Percentiles rank a stretch among this genome's conserved stretches.
These are phyloP conservation scores for Sebastes cheni DNA, from an alignment of 2,797 vertebrate species.

Conservation along the genomic window DNA sequence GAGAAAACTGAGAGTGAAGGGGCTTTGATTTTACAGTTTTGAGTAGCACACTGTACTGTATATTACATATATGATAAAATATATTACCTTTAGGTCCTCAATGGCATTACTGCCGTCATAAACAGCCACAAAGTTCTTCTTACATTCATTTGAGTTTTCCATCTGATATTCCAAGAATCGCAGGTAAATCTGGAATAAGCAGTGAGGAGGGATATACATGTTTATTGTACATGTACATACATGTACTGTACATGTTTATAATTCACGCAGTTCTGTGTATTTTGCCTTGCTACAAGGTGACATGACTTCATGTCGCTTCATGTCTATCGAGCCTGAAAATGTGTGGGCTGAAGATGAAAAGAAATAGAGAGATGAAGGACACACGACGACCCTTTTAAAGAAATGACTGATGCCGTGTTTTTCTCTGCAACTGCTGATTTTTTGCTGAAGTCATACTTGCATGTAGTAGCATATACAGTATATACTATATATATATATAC, in stretches of 20 bases:
- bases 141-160: conserved; percentile 97
- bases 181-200: conserved; percentile 87
- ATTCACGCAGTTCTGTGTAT: neutral
- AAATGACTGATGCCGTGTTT: neutral
- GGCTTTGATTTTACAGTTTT: neutral
- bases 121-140: conserved; percentile 95
- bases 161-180: conserved; percentile 96
- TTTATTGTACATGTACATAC: neutral
- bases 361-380: neutral
- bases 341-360: neutral
- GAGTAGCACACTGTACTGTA: neutral
- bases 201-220: neutral
- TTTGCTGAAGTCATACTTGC: too few species aligned
- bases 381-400: neutral
- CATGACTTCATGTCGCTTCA: neutral
- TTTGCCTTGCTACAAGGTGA: neutral
- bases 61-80: neutral
- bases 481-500: too few species aligned
- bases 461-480: too few species aligned
- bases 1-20: neutral
- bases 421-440: neutral
- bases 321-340: neutral
- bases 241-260: neutral
- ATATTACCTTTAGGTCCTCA: conserved; percentile 88
- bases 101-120: conserved; percentile 96